Evolutionary conservation across 2,113 vertebrate genomes (phyloP).

Genomic region (Sorex araneus): DNA sequence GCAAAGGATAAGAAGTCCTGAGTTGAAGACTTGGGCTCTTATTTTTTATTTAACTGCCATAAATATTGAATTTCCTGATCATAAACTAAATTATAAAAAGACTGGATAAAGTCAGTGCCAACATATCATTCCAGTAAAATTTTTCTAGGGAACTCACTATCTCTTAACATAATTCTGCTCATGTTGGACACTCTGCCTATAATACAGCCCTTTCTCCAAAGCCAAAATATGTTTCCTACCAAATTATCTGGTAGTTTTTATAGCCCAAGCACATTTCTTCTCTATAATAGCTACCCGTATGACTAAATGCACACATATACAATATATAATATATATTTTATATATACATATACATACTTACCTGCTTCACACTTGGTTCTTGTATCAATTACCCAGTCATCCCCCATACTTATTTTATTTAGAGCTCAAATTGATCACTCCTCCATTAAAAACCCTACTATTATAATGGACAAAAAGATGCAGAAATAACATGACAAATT

Average conservation of each 20-base stretch:
- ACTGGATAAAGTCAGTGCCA: background rate
- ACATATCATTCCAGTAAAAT: background rate
- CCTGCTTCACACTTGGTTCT: background rate
- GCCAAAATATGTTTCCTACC: conserved; percentile 9
- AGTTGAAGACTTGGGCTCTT: background rate
- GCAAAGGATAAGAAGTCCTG: background rate
- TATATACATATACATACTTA: background rate
- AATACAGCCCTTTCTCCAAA: conserved; percentile 26
- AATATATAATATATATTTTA: no score
- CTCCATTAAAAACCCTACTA: background rate
- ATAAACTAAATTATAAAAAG: background rate
- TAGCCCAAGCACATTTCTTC: background rate
- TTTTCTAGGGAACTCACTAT: background rate
- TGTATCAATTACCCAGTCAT: background rate
- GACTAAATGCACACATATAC: background rate
- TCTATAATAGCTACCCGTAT: background rate
- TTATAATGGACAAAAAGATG: conserved; percentile 20
- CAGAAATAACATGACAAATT: conserved; percentile 37
- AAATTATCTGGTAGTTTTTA: conserved; percentile 8
- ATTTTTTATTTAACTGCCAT: background rate
- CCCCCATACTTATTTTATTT: background rate
- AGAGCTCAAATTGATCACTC: conserved; percentile 4
- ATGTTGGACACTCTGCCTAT: background rate
- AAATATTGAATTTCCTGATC: background rate
- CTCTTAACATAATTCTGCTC: conserved; percentile 27